Conservation (phyloP, 2,888 invertebrate genomes). For the Halictus ligatus region DNA sequence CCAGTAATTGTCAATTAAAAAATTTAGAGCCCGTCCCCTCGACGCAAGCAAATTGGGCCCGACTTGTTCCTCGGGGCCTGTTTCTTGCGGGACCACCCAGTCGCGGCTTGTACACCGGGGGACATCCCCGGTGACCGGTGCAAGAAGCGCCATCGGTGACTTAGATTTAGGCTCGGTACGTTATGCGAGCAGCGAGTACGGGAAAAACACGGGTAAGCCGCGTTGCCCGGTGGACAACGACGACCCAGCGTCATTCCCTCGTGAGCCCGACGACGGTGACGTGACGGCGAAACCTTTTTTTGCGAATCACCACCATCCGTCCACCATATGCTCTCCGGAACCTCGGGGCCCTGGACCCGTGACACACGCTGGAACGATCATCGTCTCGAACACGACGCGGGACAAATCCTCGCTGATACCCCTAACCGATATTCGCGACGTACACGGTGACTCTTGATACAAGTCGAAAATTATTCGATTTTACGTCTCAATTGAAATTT, state of each 20-base stretch:
- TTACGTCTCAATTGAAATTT: too few species aligned
- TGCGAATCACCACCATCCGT: conserved; percentile 64
- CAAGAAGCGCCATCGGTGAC: conserved; percentile 57
- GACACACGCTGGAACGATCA: conserved; percentile 11
- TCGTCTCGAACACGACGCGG: conserved; percentile 9
- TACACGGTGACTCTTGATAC: background rate
- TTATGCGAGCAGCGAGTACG: conserved; percentile 16
- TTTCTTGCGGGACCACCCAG: conserved; percentile 53
- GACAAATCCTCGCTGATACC: conserved; percentile 28
- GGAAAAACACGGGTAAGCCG: conserved; percentile 24
- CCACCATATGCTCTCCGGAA: conserved; percentile 68
- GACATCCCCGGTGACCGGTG: conserved; percentile 16
- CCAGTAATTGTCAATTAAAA: too few species aligned
- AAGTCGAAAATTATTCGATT: too few species aligned
- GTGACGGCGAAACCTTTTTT: conserved; percentile 60
- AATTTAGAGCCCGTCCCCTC: too few species aligned
- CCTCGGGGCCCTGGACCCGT: conserved; percentile 2
- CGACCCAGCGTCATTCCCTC: conserved; percentile 54
- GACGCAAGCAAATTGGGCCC: background rate
- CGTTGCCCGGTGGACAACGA: conserved; percentile 25
- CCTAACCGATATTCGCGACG: conserved; percentile 15
- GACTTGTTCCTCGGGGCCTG: conserved; percentile 23
- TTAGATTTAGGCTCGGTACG: conserved; percentile 61
- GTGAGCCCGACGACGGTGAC: conserved; percentile 52
- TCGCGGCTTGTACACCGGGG: conserved; percentile 38